Evolutionary conservation across 2,888 invertebrate species (phyloP).

Genomic region (Gymnocheta viridis): DNA sequence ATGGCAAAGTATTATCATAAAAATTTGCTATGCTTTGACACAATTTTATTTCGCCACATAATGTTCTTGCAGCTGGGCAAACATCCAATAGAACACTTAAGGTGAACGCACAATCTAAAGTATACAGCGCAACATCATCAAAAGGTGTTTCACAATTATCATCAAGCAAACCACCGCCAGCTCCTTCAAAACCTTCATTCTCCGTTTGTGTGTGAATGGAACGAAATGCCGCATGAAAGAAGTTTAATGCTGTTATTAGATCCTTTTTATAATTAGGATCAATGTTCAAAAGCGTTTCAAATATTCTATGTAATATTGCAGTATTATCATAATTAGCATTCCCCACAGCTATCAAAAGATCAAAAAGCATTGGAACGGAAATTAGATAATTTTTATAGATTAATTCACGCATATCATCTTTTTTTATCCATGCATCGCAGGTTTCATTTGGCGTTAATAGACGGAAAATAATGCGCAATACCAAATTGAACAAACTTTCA

Average conservation of each 20-base stretch:
- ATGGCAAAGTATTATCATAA: slow-evolving; percentile 89
- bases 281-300: slow-evolving; percentile 85
- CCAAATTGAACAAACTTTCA: slow-evolving; percentile 85
- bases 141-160: slow-evolving; percentile 81
- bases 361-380: slow-evolving; percentile 91
- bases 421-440: slow-evolving; percentile 86
- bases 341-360: slow-evolving; percentile 89
- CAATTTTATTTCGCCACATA: slow-evolving; percentile 85
- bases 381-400: slow-evolving; percentile 91
- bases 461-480: slow-evolving; percentile 88
- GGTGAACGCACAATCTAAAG: slow-evolving; percentile 88
- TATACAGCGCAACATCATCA: slow-evolving; percentile 87
- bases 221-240: slow-evolving; percentile 83
- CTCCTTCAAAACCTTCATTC: slow-evolving; percentile 79
- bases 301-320: slow-evolving; percentile 84
- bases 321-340: slow-evolving; percentile 85
- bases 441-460: slow-evolving; percentile 91
- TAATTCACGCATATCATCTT: slow-evolving; percentile 86
- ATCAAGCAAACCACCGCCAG: slow-evolving; percentile 74
- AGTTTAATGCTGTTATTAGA: slow-evolving; percentile 83
- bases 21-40: slow-evolving; percentile 87
- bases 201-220: slow-evolving; percentile 79
- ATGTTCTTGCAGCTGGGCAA: slow-evolving; percentile 84
- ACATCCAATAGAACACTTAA: slow-evolving; percentile 87
- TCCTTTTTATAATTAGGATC: slow-evolving; percentile 85